Evolutionary conservation across 2,888 invertebrate genomes (phyloP), one percentile per base, ranked within the genome.

Genomic region (Drosophila suboccidentalis): DNA sequence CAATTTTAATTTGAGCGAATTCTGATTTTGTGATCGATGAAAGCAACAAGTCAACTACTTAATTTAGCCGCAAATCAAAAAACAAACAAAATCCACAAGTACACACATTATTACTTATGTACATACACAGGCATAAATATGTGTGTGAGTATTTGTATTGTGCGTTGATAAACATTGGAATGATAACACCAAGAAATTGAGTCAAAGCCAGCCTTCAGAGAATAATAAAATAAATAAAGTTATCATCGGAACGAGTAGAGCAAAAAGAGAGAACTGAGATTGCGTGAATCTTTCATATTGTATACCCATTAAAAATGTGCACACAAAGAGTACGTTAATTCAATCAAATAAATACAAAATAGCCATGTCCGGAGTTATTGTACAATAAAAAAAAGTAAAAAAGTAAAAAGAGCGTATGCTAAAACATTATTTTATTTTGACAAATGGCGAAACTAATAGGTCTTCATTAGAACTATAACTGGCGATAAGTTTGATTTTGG

Each of bases 181-280:
- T 77, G 75, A 76, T 76, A 76, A 76, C 60, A 38, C 11, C 47
- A 62, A 76, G 77, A 73, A 77, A 62, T 64, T 76, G 76, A 76
- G 64, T 76, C 77, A 72, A 46, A 63, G 34, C 47, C 55, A 38
- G 71, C 51, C 43, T 63, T 64, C 53, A 36, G 47, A 60, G 63
- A 19, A 57, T 11, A 54, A 70, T 57, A 36, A 59, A 55, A 47
- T 62, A 65, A 65, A 65, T 64, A 69, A 11, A 47, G 51, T 41
- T 64, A 71, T 72, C 60, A 71, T 72, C 63, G 62, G 44, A 54
- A 41, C 29, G 5, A 15, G 29, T 11, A n/a, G 2, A 29, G 41
- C 51, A 53, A 41, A 46, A 60, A 49, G 49, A 49, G 53, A 41
- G 43, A 55, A 63, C 13, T 49, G 46, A 49, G 50, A 70, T 64